These are phyloP conservation scores for Pandemis heparana DNA, from an alignment of 2,888 invertebrate genomes.

Conservation along the genomic window DNA sequence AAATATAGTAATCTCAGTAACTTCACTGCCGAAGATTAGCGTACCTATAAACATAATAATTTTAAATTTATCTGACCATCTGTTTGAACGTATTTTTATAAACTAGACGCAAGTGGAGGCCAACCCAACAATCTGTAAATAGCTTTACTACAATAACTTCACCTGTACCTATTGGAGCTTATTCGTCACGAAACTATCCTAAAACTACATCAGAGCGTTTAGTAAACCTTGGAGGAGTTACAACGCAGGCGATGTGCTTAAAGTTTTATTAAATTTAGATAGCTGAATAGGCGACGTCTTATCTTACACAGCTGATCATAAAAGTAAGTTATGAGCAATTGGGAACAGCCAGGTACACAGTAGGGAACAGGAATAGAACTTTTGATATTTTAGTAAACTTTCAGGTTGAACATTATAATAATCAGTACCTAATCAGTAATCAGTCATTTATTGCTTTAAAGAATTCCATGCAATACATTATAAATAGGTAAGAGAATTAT, in stretches of 20 bases:
- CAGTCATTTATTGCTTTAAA: no score
- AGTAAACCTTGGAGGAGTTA: background rate
- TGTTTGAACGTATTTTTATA: background rate
- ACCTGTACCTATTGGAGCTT: background rate
- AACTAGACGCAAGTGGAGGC: constrained; percentile 10
- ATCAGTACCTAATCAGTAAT: no score
- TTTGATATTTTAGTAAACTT: background rate
- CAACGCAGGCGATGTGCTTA: background rate
- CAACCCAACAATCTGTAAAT: constrained; percentile 21
- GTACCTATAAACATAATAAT: constrained; percentile 1
- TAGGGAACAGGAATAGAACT: constrained; percentile 27
- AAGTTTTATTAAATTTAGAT: background rate
- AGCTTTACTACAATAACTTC: constrained; percentile 15
- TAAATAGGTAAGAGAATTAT: no score
- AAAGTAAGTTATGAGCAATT: constrained; percentile 30
- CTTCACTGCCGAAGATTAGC: background rate
- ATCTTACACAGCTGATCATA: constrained; percentile 16
- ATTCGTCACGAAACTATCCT: background rate
- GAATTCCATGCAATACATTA: no score
- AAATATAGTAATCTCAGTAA: no score
- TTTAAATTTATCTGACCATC: constrained; percentile 13
- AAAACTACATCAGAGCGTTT: background rate
- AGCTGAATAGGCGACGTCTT: constrained; percentile 5
- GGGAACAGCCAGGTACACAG: constrained; percentile 1
- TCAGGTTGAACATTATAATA: background rate